Evolutionary conservation across 2,888 invertebrate species (phyloP), one percentile per base, ranked within the genome.

Genomic region (Himalopsyche tibetana): DNA sequence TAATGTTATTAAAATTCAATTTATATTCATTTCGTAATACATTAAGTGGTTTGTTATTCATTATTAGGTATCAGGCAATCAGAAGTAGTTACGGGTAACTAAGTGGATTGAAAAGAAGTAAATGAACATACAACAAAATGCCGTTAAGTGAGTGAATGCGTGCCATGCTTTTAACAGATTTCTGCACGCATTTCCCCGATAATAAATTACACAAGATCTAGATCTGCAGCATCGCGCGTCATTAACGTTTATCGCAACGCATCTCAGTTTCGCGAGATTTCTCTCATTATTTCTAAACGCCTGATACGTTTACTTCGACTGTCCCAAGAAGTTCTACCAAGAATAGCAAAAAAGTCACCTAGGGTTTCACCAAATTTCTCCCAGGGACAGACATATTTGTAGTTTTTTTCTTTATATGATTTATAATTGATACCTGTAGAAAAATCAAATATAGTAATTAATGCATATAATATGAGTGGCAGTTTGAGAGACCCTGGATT

Each of bases 111-210:
- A 51, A 51, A 63, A 19, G 19, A 19, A 63, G 19, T 63, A 5
- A 63, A 63, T 63, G 63, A 19, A 63, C 19, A n/a, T 19, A 63
- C 19, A 63, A 63, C 63, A 63, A 63, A 83, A n/a, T 69, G 83
- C 83, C 83, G 83, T 83, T 83, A 83, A 74, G 45, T 45, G 28
- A 83, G 45, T 74, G 83, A 28, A 28, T 42, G 28, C 74, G 74
- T 79, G 69, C 36, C 51, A 69, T 38, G 28, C 74, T 19, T 82
- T 85, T 80, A 85, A 85, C 82, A 85, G 85, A 85, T 85, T 80
- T 85, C 85, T 82, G 74, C 74, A 85, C 74, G 82, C 85, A 85
- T 82, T 85, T 85, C 85, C 85, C 85, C 63, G 69, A 74, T 85
- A 80, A 82, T 85, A 85, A 85, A 82, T 85, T 85, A 74, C 42